A percentile compares a stretch with the other conserved stretches of the same genome.
Evolutionary conservation across 2,797 vertebrate species (phyloP).

Genomic region (Miichthys miiuy): DNA sequence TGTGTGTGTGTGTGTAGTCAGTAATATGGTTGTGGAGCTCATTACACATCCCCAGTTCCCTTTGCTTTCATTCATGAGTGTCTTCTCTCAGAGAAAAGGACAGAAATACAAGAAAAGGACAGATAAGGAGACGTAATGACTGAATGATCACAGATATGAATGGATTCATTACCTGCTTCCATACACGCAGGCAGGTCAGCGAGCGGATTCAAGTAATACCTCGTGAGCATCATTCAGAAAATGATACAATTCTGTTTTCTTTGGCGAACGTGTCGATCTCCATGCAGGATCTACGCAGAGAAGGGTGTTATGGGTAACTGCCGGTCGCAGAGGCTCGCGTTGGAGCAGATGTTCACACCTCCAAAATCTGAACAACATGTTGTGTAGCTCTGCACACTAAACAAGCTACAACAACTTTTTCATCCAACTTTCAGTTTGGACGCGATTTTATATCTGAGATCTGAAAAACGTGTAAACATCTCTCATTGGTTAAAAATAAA

Average conservation of each 20-base stretch:
- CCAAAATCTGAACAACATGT: neutral
- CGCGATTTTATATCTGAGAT: neutral
- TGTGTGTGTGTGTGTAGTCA: constrained; percentile 27
- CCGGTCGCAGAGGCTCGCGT: too few relatives aligned
- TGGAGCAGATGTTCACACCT: constrained; percentile 12
- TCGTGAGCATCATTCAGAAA: neutral
- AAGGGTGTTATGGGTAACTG: constrained; percentile 2
- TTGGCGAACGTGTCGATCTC: neutral
- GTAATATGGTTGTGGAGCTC: constrained; percentile 58
- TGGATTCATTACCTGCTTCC: constrained; percentile 23
- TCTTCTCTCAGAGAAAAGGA: constrained; percentile 6
- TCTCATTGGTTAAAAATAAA: too few relatives aligned
- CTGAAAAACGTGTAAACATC: too few relatives aligned
- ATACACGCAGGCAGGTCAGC: neutral
- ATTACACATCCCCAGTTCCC: constrained; percentile 47
- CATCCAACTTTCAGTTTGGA: neutral
- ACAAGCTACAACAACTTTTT: neutral
- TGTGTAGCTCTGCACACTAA: neutral
- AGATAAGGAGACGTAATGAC: constrained; percentile 26
- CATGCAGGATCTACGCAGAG: neutral
- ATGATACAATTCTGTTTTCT: neutral
- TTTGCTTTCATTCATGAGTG: constrained; percentile 25
- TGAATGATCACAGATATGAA: constrained; percentile 6
- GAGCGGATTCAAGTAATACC: constrained; percentile 1
- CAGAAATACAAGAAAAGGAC: constrained; percentile 11